Evolutionary conservation across 2,888 invertebrate species (phyloP), one percentile per base, ranked within the genome.

Genomic region (Neelides folsomi): DNA sequence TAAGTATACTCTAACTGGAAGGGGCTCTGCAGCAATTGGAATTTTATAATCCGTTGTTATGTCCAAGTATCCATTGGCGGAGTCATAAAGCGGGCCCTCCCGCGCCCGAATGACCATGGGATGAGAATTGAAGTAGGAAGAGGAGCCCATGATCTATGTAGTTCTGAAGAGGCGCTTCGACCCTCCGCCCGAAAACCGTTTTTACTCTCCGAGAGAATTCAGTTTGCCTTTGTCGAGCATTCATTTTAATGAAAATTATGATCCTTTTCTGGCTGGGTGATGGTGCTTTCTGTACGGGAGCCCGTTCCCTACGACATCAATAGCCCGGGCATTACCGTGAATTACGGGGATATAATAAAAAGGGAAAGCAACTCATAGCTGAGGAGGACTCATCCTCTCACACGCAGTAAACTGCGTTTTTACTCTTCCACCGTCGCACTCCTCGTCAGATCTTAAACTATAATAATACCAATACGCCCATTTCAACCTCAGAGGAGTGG

Each of bases 231-330:
- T 41, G 36, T 40, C 27, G 40, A 44, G 43, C 54, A 57, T 55
- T 57, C 52, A 55, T 57, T 57, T 57, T 57, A 55, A 57, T 57
- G 55, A 53, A 55, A 57, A 57, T 57, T 57, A 57, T 57, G 55
- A 57, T 55, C 51, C 53, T 57, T 49, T 54, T 52, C 51, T 39
- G 52, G 51, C 43, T 43, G 53, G 48, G 51, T 39, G 39, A 55
- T 55, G 52, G 43, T 46, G 16, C 57, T 55, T 53, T 55, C 52
- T 44, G 52, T 49, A 52, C 51, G 54, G 57, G 49, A 50, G 49
- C 42, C 49, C 19, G 47, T 47, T 53, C 51, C 49, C 49, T 47
- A 44, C 51, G 52, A 57, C 54, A 54, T 57, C 56, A 55, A 53
- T 52, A 27, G 57, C 52, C 39, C 41, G 48, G 18, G 49, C 54